These are phyloP conservation scores for Pedetes capensis DNA, from an alignment of 2,113 vertebrate species.

Conservation along the genomic window DNA sequence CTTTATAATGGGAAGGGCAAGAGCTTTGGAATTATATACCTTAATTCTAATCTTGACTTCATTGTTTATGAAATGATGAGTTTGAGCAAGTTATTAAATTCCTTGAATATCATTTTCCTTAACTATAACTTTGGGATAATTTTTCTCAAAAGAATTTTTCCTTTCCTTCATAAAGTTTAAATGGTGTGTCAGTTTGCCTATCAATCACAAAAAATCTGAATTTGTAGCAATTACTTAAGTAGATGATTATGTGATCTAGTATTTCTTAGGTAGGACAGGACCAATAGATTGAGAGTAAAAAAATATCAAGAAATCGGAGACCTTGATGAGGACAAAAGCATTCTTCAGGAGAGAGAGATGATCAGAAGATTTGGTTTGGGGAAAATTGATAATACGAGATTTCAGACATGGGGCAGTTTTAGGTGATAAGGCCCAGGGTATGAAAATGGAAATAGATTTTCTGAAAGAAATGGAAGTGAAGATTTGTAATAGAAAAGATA, in stretches of 20 bases:
- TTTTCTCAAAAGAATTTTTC: neutral
- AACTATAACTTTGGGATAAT: neutral
- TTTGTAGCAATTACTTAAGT: neutral
- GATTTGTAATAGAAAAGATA: conserved; percentile 25
- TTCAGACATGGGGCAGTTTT: neutral
- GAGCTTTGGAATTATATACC: conserved; percentile 20
- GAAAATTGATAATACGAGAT: neutral
- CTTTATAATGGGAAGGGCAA: neutral
- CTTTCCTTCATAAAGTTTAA: neutral
- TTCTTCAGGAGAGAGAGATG: neutral
- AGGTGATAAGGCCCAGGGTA: neutral
- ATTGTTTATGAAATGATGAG: conserved; percentile 33
- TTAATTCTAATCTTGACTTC: conserved; percentile 30
- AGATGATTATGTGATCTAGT: neutral
- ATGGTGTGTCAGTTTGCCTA: neutral
- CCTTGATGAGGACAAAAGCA: neutral
- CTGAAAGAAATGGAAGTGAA: neutral
- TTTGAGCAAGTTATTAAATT: neutral
- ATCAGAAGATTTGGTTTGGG: neutral
- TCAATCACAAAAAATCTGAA: neutral
- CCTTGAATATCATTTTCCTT: neutral
- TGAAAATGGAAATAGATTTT: neutral
- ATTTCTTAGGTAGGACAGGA: neutral
- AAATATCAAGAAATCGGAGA: neutral
- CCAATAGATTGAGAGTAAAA: neutral